These are phyloP conservation scores for Poeciliopsis occidentalis DNA, from an alignment of 2,113 vertebrate genomes.

Conservation along the genomic window DNA sequence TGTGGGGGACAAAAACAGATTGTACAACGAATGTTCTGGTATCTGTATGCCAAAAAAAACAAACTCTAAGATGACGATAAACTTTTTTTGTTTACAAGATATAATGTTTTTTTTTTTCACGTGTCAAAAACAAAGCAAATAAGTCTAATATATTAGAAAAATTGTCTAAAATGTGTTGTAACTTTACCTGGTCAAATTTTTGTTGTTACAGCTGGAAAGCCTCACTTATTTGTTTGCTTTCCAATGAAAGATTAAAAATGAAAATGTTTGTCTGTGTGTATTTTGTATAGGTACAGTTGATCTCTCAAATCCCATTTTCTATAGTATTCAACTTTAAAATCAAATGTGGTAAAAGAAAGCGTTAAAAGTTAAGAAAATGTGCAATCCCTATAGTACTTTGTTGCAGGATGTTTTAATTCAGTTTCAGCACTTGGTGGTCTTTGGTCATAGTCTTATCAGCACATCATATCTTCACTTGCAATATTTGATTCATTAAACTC, in stretches of 20 bases:
- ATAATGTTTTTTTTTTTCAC: slow-evolving; percentile 12
- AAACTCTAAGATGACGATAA: slow-evolving; percentile 13
- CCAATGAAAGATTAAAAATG: slow-evolving; percentile 69
- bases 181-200: slow-evolving; percentile 34
- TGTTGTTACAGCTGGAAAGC: slow-evolving; percentile 52
- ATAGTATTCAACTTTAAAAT: too few species aligned
- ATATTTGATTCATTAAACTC: too few species aligned
- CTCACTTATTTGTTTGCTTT: slow-evolving; percentile 57
- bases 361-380: too few species aligned
- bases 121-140: slow-evolving; percentile 28
- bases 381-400: too few species aligned
- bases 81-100: slow-evolving; percentile 63
- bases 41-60: slow-evolving; percentile 46
- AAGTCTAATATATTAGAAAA: slow-evolving; percentile 8
- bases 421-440: too few species aligned
- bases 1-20: neutral
- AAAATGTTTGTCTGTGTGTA: slow-evolving; percentile 33
- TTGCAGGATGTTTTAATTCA: too few species aligned
- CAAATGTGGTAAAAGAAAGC: too few species aligned
- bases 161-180: slow-evolving; percentile 17
- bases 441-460: too few species aligned
- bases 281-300: neutral
- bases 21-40: slow-evolving; percentile 42
- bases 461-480: too few species aligned
- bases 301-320: too few species aligned